Base-by-base conservation (phyloP, 2,113 vertebrate species). In the Anarhynchus alexandrinus region DNA sequence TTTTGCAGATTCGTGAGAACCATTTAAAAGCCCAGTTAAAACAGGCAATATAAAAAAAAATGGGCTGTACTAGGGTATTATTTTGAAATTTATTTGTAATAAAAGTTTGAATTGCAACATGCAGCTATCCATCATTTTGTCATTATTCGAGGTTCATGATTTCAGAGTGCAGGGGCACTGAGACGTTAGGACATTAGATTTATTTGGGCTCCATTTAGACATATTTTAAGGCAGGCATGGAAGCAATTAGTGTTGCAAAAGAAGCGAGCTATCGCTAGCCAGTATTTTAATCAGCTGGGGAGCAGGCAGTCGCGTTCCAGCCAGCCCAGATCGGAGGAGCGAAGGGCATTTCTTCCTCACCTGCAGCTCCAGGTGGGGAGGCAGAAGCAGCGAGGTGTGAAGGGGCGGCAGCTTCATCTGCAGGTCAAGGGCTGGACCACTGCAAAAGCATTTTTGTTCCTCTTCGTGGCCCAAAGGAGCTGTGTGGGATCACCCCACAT, bases 21-120 rank as follows among this genome's bases (percentile, higher is more conserved):
- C 36, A 61, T 74, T 91, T 80, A 78, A 88, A 73, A 94, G 45
- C 42, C 5, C 11, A 70, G 9, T 65, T 70, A 86, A 91, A 94
- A 49, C 6, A n/a, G 30, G n/a, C 51, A 62, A 15, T 62, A 70
- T 73, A 47, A 93, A 83, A 20, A 20, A 86, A 64, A 82, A 54
- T 32, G 11, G 54, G 34, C 40, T 73, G 10, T 69, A 43, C 42
- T 65, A 21, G 21, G 21, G 11, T 70, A 66, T 57, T 94, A 59
- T 94, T 88, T 86, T 4, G 1, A 86, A 94, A 94, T 94, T 62
- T 88, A 65, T 94, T 90, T 86, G 59, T 64, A 91, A 78, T 81
- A 83, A 42, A 93, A 84, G 12, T 83, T 77, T 43, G 22, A 83
- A 77, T 88, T 93, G 45, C 67, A 88, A 77, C 51, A 66, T 42